These are phyloP conservation scores for Heliocidaris erythrogramma DNA, from an alignment of 35 echinoderm and acorn worm species.

Conservation along the genomic window DNA sequence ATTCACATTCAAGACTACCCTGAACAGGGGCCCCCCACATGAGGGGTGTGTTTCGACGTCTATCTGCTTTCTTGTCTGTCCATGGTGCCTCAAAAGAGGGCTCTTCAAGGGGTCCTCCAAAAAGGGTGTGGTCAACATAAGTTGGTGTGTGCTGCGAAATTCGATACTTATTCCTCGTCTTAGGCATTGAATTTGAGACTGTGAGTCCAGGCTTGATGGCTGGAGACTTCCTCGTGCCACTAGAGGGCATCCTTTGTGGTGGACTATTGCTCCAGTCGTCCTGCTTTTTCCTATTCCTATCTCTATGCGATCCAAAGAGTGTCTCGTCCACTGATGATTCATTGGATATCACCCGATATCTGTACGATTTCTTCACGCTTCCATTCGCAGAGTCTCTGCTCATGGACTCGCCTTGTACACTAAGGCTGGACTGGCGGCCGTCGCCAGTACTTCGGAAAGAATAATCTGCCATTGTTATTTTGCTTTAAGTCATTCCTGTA, in stretches of 20 bases:
- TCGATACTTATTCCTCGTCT: conserved; percentile 52
- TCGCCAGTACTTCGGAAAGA: not conserved
- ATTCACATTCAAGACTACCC: conserved; percentile 67
- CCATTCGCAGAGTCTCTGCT: not conserved
- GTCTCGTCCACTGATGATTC: conserved; percentile 84
- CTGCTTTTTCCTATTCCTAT: conserved; percentile 37
- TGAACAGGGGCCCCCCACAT: conserved; percentile 85
- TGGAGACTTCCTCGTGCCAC: conserved; percentile 48
- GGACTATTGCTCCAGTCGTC: not conserved
- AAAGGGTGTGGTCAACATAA: conserved; percentile 91
- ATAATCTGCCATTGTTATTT: not conserved
- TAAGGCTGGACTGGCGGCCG: conserved; percentile 70
- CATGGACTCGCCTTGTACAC: conserved; percentile 61
- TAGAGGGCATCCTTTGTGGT: not conserved
- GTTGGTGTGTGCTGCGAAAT: conserved; percentile 51
- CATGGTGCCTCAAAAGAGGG: conserved; percentile 89
- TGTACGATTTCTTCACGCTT: conserved; percentile 62
- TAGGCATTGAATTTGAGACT: not conserved
- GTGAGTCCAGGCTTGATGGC: conserved; percentile 58
- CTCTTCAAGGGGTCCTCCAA: conserved; percentile 71
- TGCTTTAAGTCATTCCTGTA: not conserved
- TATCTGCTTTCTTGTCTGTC: conserved; percentile 77
- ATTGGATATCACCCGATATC: conserved; percentile 67
- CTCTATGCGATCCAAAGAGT: conserved; percentile 74
- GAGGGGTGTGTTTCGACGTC: conserved; percentile 50